Conservation (phyloP, 2,797 vertebrate genomes). For the Halcyon smyrnensis region DNA sequence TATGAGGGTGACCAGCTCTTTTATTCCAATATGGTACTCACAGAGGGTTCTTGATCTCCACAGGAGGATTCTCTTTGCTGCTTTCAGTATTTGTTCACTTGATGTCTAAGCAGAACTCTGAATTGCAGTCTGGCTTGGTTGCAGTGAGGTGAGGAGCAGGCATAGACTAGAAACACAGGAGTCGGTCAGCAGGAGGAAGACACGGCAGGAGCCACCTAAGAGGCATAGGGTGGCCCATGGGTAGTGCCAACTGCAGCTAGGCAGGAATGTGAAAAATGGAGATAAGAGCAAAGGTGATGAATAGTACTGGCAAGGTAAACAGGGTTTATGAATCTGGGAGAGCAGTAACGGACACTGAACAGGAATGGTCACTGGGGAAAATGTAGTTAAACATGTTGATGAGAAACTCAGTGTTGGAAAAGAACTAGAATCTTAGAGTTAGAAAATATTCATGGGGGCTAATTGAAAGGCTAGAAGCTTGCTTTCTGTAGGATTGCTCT, state of each 20-base stretch:
- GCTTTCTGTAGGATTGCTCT: background rate
- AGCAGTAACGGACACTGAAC: background rate
- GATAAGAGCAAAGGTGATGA: background rate
- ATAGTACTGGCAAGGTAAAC: background rate
- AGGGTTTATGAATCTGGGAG: background rate
- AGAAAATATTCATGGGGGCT: background rate
- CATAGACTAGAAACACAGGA: background rate
- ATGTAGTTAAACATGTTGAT: background rate
- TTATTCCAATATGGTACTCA: background rate
- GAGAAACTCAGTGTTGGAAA: background rate
- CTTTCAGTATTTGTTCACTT: background rate
- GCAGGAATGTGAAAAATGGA: background rate
- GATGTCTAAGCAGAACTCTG: background rate
- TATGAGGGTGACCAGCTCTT: background rate
- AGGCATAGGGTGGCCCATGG: background rate
- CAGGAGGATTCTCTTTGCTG: background rate
- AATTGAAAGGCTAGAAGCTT: background rate
- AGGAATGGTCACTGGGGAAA: background rate
- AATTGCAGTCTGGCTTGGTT: background rate
- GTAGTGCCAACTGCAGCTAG: background rate
- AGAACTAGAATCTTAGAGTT: background rate
- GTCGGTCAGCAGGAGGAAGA: background rate
- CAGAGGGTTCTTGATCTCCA: background rate
- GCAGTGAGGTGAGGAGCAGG: background rate
- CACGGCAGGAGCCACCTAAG: background rate